A percentile compares a stretch with the other conserved stretches of the same genome.
phyloP scores from a whole-genome alignment of 2,113 vertebrate species.

The Protobothrops flavoviridis region DNA sequence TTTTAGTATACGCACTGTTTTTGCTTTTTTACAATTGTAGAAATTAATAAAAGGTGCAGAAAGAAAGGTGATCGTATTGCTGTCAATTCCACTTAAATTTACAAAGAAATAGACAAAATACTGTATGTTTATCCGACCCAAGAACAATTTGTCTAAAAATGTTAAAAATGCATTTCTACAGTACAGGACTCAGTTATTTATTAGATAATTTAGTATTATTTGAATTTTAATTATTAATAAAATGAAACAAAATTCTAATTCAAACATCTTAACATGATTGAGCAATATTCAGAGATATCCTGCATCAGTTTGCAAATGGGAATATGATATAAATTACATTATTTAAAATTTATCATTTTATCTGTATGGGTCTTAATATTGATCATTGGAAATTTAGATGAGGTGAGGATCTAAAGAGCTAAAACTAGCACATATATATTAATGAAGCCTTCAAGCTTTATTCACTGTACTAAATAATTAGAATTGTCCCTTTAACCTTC shows the following conservation, averaged over 20 bases:
- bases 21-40: neutral
- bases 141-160: neutral
- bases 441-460: constrained; percentile 17
- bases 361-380: constrained; percentile 37
- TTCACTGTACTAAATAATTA: neutral
- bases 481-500: constrained; percentile 31
- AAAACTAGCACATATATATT: constrained; percentile 8
- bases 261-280: neutral
- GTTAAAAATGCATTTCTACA: neutral
- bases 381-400: constrained; percentile 41
- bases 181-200: neutral
- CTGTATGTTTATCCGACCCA: neutral
- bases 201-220: neutral
- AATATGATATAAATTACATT: constrained; percentile 52
- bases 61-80: neutral
- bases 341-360: constrained; percentile 33
- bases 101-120: neutral
- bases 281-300: neutral
- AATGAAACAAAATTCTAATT: neutral
- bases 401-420: constrained; percentile 37
- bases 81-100: neutral
- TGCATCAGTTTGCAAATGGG: constrained; percentile 37
- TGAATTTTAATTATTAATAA: neutral
- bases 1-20: neutral
- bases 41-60: neutral